phyloP scores from a whole-genome alignment of 2,113 vertebrate species.

The Desmodus rotundus region DNA sequence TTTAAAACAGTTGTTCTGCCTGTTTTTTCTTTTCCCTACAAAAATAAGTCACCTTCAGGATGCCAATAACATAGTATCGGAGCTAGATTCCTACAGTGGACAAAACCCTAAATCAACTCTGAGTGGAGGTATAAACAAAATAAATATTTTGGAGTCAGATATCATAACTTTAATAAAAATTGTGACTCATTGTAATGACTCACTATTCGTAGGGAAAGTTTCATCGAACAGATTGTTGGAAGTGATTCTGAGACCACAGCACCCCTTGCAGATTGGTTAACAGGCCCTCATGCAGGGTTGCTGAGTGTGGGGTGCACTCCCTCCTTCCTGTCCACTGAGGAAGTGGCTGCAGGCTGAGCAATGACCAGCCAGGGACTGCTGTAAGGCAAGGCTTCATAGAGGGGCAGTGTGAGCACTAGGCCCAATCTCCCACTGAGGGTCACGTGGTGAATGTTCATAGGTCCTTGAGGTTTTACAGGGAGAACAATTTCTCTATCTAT shows the following conservation, averaged over 20 bases:
- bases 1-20: background rate
- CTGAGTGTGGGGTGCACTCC: accelerated
- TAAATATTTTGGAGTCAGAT: background rate
- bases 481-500: background rate
- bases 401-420: accelerated
- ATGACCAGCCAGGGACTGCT: background rate
- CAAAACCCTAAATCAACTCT: background rate
- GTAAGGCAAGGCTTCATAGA: background rate
- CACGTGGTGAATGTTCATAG: background rate
- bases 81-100: background rate
- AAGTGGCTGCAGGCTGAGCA: background rate
- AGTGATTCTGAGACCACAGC: too few species aligned
- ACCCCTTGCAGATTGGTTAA: too few species aligned
- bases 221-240: background rate
- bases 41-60: background rate
- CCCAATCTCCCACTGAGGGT: accelerated
- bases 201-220: background rate
- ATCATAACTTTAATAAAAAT: background rate
- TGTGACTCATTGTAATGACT: background rate
- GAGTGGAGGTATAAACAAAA: background rate
- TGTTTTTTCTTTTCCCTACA: background rate
- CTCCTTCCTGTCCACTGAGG: background rate
- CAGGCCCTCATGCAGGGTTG: background rate
- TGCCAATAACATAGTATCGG: too few species aligned
- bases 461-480: background rate